These are phyloP conservation scores for Sinopyrophorus schimmeli DNA, from an alignment of 2,888 invertebrate genomes.

Conservation along the genomic window DNA sequence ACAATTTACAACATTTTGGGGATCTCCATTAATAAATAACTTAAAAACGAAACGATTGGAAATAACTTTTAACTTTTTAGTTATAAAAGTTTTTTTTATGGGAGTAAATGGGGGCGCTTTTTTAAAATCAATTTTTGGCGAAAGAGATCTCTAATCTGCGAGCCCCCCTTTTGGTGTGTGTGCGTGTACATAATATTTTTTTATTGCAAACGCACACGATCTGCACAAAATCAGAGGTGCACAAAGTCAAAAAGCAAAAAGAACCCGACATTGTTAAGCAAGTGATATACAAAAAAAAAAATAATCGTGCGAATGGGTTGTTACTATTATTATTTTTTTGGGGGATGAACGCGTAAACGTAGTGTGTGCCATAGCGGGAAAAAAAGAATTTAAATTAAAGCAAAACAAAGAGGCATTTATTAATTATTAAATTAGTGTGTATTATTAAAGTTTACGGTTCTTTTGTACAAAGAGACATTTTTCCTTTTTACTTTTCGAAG, in stretches of 20 bases:
- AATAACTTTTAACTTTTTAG: no score
- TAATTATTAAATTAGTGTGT: constrained; percentile 33
- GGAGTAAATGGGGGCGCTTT: no score
- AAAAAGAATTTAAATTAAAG: no score
- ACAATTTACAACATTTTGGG: no score
- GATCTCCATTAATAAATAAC: no score
- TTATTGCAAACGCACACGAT: constrained; percentile 24
- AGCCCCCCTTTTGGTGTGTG: no score
- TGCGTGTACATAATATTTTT: no score
- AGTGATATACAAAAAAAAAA: constrained; percentile 33
- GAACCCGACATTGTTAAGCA: constrained; percentile 35
- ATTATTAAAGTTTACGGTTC: constrained; percentile 33
- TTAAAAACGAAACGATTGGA: no score
- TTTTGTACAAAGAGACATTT: constrained; percentile 12
- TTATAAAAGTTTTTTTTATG: no score
- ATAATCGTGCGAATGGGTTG: constrained; percentile 36
- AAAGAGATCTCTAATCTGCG: no score
- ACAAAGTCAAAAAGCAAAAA: constrained; percentile 12
- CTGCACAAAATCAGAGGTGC: constrained; percentile 23
- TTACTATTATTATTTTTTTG: no score
- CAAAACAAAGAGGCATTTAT: constrained; percentile 50
- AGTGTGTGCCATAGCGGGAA: constrained; percentile 52
- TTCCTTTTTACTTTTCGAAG: not conserved
- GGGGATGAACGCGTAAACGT: constrained; percentile 28
- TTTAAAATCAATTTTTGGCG: no score